Base-by-base conservation (phyloP, 1,140 invertebrate species). In the Caenorhabditis inopinata region DNA sequence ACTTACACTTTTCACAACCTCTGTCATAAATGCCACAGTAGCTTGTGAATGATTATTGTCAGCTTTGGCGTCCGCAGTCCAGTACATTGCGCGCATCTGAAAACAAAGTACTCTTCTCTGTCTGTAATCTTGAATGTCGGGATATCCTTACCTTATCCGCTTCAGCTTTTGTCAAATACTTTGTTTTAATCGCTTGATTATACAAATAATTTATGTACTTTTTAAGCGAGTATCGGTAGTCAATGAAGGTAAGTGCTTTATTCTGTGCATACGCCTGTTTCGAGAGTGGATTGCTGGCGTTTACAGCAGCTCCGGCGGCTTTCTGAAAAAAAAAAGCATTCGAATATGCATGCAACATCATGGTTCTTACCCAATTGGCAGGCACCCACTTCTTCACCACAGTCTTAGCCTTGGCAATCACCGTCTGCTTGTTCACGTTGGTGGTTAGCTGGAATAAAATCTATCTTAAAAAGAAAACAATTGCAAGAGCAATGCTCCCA, bases 191-290 rank as follows among this genome's bases (percentile, higher is more conserved):
- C 12, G 32, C 58, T n/a, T 68, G 58, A 0, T 11, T 27, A 9
- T 38, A 68, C 58, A 68, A 12, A 42, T 68, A 68, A 18, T 68
- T 68, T 23, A 68, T 38, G 4, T 68, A 68, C n/a, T 68, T 68
- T 38, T 38, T 38, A 4, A 68, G 32, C 0, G 58, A 68, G 38
- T 32, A 68, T 68, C 58, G n/a, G 32, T 16, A 68, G 27, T 68
- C 58, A 6, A 68, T 68, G n/a, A 68, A 68, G 32, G 58, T 68
- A 6, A 68, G n/a, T 6, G 58, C 58, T 25, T 68, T 68, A 6
- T 68, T 68, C 32, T 68, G 58, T 11, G 58, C 58, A 32, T 68
- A 68, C 32, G 58, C 58, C n/a, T 68, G 58, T 38, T 68, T 68
- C 1, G 58, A 42, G 29, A 68, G 58, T 1, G 11, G 29, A 3